Conservation (phyloP, 2,888 invertebrate genomes). For the Gonocerus acuteangulatus region DNA sequence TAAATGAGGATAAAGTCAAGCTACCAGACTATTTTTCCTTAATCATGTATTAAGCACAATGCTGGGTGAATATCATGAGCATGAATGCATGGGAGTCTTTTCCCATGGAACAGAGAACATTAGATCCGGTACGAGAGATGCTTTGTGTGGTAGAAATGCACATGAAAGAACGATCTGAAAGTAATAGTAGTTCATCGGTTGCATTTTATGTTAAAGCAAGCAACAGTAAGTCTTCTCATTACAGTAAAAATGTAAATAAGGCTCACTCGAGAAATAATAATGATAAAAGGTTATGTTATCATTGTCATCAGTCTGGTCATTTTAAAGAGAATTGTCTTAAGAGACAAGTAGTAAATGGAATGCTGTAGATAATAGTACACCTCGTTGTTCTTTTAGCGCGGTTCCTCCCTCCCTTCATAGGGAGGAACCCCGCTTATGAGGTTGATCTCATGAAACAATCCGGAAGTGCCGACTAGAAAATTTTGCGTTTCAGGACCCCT, state of each 20-base stretch:
- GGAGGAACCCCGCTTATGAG: too few species aligned
- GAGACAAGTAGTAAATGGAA: background rate
- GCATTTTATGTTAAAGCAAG: background rate
- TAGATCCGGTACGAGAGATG: conserved; percentile 19
- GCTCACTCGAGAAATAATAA: background rate
- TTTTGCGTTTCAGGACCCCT: too few species aligned
- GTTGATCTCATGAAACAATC: too few species aligned
- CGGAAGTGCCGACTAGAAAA: too few species aligned
- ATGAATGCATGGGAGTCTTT: conserved; percentile 29
- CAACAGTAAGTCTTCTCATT: background rate
- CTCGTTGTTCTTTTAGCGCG: background rate
- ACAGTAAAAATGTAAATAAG: background rate
- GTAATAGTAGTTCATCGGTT: conserved; percentile 5
- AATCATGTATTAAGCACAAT: background rate
- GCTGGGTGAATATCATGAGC: conserved; percentile 17
- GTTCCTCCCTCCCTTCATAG: too few species aligned
- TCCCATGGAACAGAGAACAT: conserved; percentile 21
- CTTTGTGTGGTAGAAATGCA: conserved; percentile 22
- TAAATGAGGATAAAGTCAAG: conserved; percentile 25
- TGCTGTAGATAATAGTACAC: background rate
- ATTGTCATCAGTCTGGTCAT: background rate
- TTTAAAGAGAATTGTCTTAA: background rate
- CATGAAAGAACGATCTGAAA: conserved; percentile 2
- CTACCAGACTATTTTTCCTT: background rate
- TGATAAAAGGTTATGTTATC: background rate